Evolutionary conservation across 1,140 invertebrate species (phyloP).

Genomic region (Lasioglossum albipes): DNA sequence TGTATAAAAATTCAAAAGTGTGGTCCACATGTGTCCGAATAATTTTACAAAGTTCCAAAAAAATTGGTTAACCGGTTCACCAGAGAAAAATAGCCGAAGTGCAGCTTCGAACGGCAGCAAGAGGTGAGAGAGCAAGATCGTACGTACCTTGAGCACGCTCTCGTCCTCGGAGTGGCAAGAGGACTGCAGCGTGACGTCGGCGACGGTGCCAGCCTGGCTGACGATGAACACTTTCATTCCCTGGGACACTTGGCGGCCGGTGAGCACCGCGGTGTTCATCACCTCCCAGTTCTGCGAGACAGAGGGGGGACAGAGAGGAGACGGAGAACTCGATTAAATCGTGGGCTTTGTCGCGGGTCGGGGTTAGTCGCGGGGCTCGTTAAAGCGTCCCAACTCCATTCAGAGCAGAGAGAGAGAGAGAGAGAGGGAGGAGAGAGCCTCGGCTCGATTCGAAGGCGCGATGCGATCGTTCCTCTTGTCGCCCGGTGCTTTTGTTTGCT

Average conservation of each 20-base stretch:
- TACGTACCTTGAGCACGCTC: conserved; percentile 95
- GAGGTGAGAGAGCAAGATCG: background rate
- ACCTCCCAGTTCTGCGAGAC: conserved; percentile 93
- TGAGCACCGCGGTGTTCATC: conserved; percentile 96
- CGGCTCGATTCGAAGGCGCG: conserved; percentile 11
- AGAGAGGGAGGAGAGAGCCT: background rate
- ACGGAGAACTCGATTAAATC: conserved; percentile 37
- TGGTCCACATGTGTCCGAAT: too few relatives aligned
- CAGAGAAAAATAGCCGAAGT: too few relatives aligned
- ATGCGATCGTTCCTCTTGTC: conserved; percentile 26
- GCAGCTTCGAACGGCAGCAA: too few relatives aligned
- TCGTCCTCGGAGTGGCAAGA: conserved; percentile 97
- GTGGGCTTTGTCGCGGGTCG: conserved; percentile 7
- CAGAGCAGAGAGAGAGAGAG: background rate
- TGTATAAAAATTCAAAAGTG: too few relatives aligned
- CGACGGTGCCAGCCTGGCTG: conserved; percentile 94
- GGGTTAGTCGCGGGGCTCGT: conserved; percentile 22
- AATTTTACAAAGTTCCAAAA: too few relatives aligned
- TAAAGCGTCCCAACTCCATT: conserved; percentile 20
- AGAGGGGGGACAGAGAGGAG: conserved; percentile 10
- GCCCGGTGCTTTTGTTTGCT: conserved; percentile 31
- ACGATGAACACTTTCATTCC: conserved; percentile 98
- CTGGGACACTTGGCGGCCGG: conserved; percentile 94
- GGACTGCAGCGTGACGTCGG: conserved; percentile 96
- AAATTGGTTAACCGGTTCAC: too few relatives aligned